Percentiles rank a stretch among this genome's conserved stretches.
phyloP scores from a whole-genome alignment of 2,888 invertebrate genomes.

The Aplocera efformata region DNA sequence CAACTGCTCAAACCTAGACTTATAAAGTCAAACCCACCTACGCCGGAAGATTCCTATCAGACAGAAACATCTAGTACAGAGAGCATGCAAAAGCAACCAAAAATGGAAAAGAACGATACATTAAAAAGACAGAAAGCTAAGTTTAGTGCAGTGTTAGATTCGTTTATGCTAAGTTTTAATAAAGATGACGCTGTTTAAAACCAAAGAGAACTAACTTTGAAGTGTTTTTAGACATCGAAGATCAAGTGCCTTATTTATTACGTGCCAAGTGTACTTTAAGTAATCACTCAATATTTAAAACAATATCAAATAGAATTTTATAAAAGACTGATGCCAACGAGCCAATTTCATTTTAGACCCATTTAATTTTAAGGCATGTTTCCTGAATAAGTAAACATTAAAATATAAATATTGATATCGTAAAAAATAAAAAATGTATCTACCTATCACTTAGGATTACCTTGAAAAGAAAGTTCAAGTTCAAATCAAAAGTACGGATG shows the following conservation, averaged over 20 bases:
- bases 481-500: too few species aligned
- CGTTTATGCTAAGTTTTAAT: constrained; percentile 62
- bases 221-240: constrained; percentile 37
- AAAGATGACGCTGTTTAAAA: constrained; percentile 59
- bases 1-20: constrained; percentile 52
- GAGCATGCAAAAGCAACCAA: constrained; percentile 57
- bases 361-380: too few species aligned
- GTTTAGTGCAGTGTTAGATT: constrained; percentile 67
- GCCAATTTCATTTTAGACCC: too few species aligned
- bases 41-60: constrained; percentile 60
- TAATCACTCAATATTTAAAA: neutral
- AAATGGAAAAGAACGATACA: constrained; percentile 70
- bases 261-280: constrained; percentile 2
- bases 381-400: too few species aligned
- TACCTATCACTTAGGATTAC: too few species aligned
- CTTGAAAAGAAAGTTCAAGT: too few species aligned
- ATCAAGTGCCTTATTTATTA: constrained; percentile 58
- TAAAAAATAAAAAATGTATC: too few species aligned
- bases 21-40: constrained; percentile 62
- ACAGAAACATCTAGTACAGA: constrained; percentile 58
- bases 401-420: too few species aligned
- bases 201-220: constrained; percentile 2
- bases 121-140: constrained; percentile 66
- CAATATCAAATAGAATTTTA: neutral
- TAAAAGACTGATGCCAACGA: constrained; percentile 22